Evolutionary conservation across 2,797 vertebrate species (phyloP), one percentile per base, ranked within the genome.

Genomic region (Microhierax caerulescens): DNA sequence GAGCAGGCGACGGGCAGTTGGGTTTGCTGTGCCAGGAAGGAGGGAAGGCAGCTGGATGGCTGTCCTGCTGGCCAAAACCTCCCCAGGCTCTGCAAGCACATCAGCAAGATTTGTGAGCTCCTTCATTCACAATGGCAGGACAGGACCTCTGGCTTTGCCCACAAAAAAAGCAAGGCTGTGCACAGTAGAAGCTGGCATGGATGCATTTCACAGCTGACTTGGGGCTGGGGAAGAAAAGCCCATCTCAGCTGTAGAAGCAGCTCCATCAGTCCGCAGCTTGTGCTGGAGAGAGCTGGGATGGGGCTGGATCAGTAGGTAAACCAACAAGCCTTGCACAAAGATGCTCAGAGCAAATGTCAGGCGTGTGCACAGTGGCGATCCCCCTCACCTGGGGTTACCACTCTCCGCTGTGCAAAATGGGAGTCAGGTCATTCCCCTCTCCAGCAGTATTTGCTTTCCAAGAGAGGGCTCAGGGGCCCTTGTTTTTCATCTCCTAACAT

Each of bases 401-500:
- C 3, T 48, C 25, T 57, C 63, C 6, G 51, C 67, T 79, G 32
- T 72, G 65, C 64, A 59, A 70, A 48, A 28, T 22, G 30, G 53
- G 50, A 64, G 72, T 11, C 30, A 41, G n/a, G 6, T 51, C 53
- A 41, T 15, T 48, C 68, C 4, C 1, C 56, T 37, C 50, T 45
- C 79, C 70, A 34, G 69, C 39, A 37, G 8, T 1, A 12, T 13
- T 57, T 72, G 43, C 36, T 72, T 83, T 28, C 45, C 61, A 32
- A 37, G 65, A 77, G 24, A 69, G 77, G 50, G 60, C 51, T 67
- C 28, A 27, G 39, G 30, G 12, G 7, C 34, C 6, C 48, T 80
- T 2, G 0, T 3, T 81, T 68, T 48, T 56, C 19, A 9, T 41
- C 32, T 82, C 51, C 27, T 48, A 36, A 84, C 11, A 0, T 39